These are phyloP conservation scores for Dendronephthya gigantea DNA, from an alignment of 64 coral and sea anemone genomes.

Conservation along the genomic window DNA sequence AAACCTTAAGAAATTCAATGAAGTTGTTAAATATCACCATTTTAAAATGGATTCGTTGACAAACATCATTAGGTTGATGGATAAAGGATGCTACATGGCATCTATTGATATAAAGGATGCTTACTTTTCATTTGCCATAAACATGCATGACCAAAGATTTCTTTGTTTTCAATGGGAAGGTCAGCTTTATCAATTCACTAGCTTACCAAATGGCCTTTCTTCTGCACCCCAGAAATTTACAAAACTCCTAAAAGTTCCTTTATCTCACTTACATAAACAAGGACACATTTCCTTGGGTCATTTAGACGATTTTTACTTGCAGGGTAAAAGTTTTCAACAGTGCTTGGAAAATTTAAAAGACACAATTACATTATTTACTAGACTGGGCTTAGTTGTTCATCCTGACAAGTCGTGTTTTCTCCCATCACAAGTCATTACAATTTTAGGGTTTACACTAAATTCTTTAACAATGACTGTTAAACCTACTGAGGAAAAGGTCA, in stretches of 20 bases:
- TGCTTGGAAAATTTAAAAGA: constrained; percentile 34
- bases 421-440: background rate
- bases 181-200: background rate
- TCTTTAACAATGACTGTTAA: constrained; percentile 6
- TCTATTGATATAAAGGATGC: too few species aligned
- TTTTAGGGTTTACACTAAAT: background rate
- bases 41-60: background rate
- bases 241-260: constrained; percentile 16
- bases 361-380: constrained; percentile 37
- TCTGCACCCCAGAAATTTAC: background rate
- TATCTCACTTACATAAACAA: background rate
- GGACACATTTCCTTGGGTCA: constrained; percentile 32
- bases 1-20: background rate
- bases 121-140: too few species aligned
- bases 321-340: constrained; percentile 17
- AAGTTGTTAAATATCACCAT: background rate
- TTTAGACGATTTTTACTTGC: constrained; percentile 22
- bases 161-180: background rate
- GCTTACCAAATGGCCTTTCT: background rate
- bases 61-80: background rate
- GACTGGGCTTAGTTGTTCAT: constrained; percentile 14
- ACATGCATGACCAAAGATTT: background rate
- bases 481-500: background rate
- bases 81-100: background rate
- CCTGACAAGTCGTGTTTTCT: background rate